A percentile compares a stretch with the other conserved stretches of the same genome.
Conservation (phyloP, 2,888 invertebrate genomes). For the Beris morrisii region DNA sequence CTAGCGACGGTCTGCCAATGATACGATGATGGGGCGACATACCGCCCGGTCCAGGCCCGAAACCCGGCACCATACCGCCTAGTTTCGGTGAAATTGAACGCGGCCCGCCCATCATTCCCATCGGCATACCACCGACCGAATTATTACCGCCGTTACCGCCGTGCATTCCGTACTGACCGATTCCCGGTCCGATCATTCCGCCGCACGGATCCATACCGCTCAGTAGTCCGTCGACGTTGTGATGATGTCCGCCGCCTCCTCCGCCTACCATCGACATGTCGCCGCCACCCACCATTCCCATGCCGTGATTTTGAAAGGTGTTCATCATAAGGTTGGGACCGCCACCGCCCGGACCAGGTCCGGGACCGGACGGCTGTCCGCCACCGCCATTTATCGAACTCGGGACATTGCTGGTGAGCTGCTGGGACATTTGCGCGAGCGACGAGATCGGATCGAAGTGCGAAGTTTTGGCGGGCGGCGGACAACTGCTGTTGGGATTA, state of each 20-base stretch:
- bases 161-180: conserved; percentile 49
- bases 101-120: conserved; percentile 60
- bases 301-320: conserved; percentile 36
- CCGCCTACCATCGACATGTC: conserved; percentile 33
- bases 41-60: conserved; percentile 44
- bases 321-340: conserved; percentile 35
- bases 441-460: conserved; percentile 93
- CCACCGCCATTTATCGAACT: conserved; percentile 61
- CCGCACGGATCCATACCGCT: conserved; percentile 42
- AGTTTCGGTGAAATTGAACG: conserved; percentile 69
- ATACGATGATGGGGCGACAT: conserved; percentile 57
- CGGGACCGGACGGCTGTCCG: conserved; percentile 54
- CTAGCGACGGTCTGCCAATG: conserved; percentile 67
- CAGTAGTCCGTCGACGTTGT: conserved; percentile 47
- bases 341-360: conserved; percentile 42
- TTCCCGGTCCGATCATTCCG: conserved; percentile 57
- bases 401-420: conserved; percentile 75
- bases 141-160: conserved; percentile 36
- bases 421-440: conserved; percentile 92
- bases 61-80: conserved; percentile 57
- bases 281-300: conserved; percentile 26
- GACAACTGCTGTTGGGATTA: conserved; percentile 64
- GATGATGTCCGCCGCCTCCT: conserved; percentile 26
- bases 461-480: conserved; percentile 63
- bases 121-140: conserved; percentile 45